phyloP scores from a whole-genome alignment of 2,113 vertebrate genomes.

The Ovis canadensis region DNA sequence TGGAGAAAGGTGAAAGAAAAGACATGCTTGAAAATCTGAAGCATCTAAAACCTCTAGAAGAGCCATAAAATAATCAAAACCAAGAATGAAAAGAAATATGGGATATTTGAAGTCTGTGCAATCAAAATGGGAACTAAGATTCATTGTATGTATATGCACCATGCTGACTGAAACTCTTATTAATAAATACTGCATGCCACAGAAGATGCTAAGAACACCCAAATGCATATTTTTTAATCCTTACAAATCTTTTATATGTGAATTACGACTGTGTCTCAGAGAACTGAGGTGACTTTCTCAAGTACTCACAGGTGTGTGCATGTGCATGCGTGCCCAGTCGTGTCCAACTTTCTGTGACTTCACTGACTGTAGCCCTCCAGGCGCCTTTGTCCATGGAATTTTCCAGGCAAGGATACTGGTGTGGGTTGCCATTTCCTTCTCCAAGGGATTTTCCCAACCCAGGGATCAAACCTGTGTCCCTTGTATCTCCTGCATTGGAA shows the following conservation, averaged over 20 bases:
- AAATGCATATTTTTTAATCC: not conserved
- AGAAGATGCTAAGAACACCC: not conserved
- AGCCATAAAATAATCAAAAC: not conserved
- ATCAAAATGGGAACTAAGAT: not conserved
- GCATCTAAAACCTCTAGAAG: not conserved
- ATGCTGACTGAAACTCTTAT: not conserved
- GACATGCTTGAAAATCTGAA: not conserved
- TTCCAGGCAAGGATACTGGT: not conserved
- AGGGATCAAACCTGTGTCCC: not conserved
- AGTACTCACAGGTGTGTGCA: not conserved
- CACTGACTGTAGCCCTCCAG: not conserved
- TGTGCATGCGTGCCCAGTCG: not conserved
- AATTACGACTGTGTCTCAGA: not conserved
- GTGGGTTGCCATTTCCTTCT: not conserved
- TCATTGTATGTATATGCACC: not conserved
- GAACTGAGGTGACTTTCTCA: not conserved
- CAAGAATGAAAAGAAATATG: not conserved
- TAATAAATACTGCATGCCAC: not conserved
- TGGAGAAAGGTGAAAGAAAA: not conserved
- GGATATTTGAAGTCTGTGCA: not conserved
- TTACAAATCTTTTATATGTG: not conserved
- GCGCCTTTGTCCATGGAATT: not conserved
- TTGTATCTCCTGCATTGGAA: not conserved
- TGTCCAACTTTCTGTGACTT: not conserved
- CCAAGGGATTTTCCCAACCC: not conserved